phyloP scores from a whole-genome alignment of 2,113 vertebrate genomes.

The Elephas maximus region DNA sequence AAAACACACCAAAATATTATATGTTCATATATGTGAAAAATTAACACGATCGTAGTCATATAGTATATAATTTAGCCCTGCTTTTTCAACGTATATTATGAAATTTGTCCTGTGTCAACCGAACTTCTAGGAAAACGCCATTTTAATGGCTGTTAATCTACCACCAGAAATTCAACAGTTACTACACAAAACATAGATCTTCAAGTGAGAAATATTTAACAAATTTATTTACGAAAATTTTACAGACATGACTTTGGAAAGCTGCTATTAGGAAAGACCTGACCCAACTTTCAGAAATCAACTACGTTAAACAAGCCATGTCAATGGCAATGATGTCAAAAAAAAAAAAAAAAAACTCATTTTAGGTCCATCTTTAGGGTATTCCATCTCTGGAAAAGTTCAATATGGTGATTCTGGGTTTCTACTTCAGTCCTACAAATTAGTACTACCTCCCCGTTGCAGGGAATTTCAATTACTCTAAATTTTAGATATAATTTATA shows the following conservation, averaged over 20 bases:
- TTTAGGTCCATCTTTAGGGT: neutral
- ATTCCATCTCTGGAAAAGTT: neutral
- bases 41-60: neutral
- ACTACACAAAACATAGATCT: conserved; percentile 7
- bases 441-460: neutral
- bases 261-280: neutral
- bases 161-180: conserved; percentile 17
- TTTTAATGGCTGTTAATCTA: neutral
- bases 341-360: neutral
- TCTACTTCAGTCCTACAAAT: neutral
- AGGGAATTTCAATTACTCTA: neutral
- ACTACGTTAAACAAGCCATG: neutral
- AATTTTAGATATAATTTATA: neutral
- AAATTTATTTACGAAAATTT: conserved; percentile 11
- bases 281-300: conserved; percentile 13
- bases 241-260: neutral
- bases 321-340: accelerated
- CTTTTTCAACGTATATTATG: conserved; percentile 25
- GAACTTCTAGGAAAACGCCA: conserved; percentile 31
- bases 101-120: conserved; percentile 21
- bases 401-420: neutral
- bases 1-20: neutral
- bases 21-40: conserved; percentile 45
- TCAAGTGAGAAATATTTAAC: conserved; percentile 59
- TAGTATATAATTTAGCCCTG: neutral